Conservation (phyloP, 2,113 vertebrate species). For the Dendrocopos noguchii region DNA sequence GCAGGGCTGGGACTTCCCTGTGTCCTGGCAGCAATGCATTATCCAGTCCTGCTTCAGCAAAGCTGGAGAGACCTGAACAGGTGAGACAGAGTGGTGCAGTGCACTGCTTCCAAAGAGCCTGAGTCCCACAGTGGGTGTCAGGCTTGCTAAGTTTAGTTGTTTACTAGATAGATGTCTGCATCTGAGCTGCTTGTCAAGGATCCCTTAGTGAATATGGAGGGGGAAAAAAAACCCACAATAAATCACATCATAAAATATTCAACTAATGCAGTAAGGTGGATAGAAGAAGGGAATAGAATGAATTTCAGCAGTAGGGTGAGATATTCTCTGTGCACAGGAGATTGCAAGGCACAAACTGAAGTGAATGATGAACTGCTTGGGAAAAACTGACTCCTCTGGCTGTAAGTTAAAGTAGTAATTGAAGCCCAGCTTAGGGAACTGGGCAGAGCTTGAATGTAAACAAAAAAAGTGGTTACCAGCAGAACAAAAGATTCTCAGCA, state of each 20-base stretch:
- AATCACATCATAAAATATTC: neutral
- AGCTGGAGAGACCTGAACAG: neutral
- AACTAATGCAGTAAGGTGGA: neutral
- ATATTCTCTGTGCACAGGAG: accelerated
- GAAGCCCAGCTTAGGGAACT: neutral
- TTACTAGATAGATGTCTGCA: neutral
- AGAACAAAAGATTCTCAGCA: neutral
- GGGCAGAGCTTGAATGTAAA: neutral
- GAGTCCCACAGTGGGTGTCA: neutral
- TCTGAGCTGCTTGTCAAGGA: neutral
- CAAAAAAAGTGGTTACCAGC: neutral
- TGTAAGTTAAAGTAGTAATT: neutral
- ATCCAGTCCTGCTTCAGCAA: neutral
- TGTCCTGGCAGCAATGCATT: neutral
- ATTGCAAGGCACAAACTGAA: neutral
- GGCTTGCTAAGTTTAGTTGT: neutral
- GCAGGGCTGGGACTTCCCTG: neutral
- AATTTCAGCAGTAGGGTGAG: neutral
- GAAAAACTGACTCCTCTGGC: neutral
- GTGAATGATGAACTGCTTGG: neutral
- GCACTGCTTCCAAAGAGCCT: neutral
- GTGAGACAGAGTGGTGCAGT: neutral
- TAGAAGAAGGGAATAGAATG: neutral
- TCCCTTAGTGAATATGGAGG: neutral
- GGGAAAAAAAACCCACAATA: neutral